A percentile compares a stretch with the other conserved stretches of the same genome.
Evolutionary conservation across 2,113 vertebrate species (phyloP).

Genomic region (Climacteris rufus): DNA sequence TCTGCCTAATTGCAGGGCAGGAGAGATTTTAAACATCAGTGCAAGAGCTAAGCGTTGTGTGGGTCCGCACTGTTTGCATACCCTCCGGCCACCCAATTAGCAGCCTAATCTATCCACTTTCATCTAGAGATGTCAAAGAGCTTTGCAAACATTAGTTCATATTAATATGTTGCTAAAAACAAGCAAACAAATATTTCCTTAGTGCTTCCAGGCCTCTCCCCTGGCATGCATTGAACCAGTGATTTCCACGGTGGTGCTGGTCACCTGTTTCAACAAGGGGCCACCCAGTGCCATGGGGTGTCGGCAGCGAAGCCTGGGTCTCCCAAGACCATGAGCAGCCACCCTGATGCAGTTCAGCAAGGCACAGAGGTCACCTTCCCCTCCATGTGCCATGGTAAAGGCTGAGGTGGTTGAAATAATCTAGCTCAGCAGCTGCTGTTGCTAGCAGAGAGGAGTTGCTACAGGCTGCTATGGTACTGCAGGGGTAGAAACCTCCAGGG

Average conservation of each 20-base stretch:
- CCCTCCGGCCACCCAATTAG: conserved; percentile 29
- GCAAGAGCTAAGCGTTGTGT: not conserved
- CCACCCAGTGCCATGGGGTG: fast-evolving
- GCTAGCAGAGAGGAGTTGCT: fast-evolving
- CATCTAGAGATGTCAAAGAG: conserved; percentile 28
- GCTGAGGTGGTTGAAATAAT: not conserved
- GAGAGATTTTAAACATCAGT: not conserved
- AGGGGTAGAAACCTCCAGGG: not conserved
- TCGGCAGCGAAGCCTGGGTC: fast-evolving
- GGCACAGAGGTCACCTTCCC: not conserved
- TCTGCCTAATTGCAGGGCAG: not conserved
- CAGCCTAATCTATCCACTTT: conserved; percentile 18
- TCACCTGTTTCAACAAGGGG: not conserved
- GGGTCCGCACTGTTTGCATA: not conserved
- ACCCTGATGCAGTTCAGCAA: not conserved
- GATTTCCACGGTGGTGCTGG: not conserved
- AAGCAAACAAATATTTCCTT: not conserved
- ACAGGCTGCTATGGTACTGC: fast-evolving
- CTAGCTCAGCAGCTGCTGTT: not conserved
- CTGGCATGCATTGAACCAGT: fast-evolving
- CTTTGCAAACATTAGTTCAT: conserved; percentile 21
- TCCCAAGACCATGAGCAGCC: not conserved
- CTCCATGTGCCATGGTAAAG: fast-evolving
- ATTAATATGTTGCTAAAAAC: not conserved
- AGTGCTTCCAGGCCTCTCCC: not conserved